phyloP scores from a whole-genome alignment of 1,140 invertebrate species.

The Apolygus lucorum region DNA sequence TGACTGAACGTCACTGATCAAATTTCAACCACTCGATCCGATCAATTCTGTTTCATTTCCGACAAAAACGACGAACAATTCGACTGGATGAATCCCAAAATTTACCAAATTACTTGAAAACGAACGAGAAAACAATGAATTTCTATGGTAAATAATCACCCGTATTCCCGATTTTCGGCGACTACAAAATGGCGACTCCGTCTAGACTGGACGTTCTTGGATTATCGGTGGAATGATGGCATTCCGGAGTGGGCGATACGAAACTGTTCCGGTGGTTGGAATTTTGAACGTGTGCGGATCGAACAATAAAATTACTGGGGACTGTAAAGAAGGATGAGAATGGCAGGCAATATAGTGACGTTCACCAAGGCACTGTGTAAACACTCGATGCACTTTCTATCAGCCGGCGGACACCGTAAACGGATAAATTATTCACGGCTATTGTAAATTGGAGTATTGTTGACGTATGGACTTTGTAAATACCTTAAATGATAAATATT shows the following conservation, averaged over 20 bases:
- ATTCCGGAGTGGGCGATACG: neutral
- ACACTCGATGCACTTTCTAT: conserved; percentile 21
- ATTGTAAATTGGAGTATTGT: neutral
- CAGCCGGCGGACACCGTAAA: conserved; percentile 8
- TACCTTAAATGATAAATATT: neutral
- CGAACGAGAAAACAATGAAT: too few relatives aligned
- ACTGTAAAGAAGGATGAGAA: neutral
- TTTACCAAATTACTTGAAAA: too few relatives aligned
- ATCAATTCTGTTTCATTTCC: too few relatives aligned
- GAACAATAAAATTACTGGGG: neutral
- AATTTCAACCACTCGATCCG: neutral
- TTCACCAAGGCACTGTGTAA: conserved; percentile 26
- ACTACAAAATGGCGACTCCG: conserved; percentile 25
- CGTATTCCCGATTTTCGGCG: conserved; percentile 6
- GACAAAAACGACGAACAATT: too few relatives aligned
- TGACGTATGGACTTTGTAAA: neutral
- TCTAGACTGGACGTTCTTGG: conserved; percentile 4
- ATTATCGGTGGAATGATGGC: too few relatives aligned
- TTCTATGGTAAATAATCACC: conserved; percentile 12
- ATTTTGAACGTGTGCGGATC: neutral
- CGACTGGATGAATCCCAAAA: too few relatives aligned
- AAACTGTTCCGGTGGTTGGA: neutral
- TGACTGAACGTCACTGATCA: neutral
- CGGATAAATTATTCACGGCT: neutral
- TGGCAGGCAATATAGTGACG: conserved; percentile 4